phyloP scores from a whole-genome alignment of 2,888 invertebrate genomes.

The Hedychridium roseum region DNA sequence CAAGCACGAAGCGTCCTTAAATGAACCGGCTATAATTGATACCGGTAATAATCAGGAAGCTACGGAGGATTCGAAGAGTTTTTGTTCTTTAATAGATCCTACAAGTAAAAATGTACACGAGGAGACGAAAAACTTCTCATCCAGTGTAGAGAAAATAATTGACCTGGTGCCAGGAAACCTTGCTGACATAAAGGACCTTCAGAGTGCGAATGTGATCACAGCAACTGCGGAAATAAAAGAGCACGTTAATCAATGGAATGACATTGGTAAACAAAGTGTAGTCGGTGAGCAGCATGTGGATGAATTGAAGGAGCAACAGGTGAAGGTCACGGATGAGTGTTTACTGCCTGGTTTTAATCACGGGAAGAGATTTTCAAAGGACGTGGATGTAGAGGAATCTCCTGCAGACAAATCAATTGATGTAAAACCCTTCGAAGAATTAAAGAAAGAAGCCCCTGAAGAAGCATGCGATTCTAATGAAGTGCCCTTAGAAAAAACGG shows the following conservation, averaged over 20 bases:
- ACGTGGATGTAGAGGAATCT: slow-evolving; percentile 58
- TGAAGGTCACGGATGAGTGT: not conserved
- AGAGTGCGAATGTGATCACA: slow-evolving; percentile 47
- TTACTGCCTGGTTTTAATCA: slow-evolving; percentile 21
- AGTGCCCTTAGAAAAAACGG: slow-evolving; percentile 8
- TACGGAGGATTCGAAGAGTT: too few relatives aligned
- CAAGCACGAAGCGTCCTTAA: too few relatives aligned
- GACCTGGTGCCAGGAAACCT: too few relatives aligned
- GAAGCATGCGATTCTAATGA: slow-evolving; percentile 15
- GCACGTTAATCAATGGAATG: not conserved
- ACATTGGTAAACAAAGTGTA: not conserved
- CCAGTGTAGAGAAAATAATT: too few relatives aligned
- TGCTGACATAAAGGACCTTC: too few relatives aligned
- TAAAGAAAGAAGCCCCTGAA: slow-evolving; percentile 26
- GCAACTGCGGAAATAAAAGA: not conserved
- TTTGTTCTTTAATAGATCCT: too few relatives aligned
- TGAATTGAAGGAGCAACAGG: not conserved
- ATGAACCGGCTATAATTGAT: too few relatives aligned
- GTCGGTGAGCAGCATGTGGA: not conserved
- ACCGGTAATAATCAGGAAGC: not conserved
- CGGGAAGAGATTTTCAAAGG: slow-evolving; percentile 51
- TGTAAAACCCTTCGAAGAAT: slow-evolving; percentile 30
- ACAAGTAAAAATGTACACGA: too few relatives aligned
- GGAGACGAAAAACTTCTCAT: too few relatives aligned
- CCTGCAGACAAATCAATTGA: slow-evolving; percentile 21